These are phyloP conservation scores for Lycaon pictus DNA, from an alignment of 2,113 vertebrate genomes.

Conservation along the genomic window DNA sequence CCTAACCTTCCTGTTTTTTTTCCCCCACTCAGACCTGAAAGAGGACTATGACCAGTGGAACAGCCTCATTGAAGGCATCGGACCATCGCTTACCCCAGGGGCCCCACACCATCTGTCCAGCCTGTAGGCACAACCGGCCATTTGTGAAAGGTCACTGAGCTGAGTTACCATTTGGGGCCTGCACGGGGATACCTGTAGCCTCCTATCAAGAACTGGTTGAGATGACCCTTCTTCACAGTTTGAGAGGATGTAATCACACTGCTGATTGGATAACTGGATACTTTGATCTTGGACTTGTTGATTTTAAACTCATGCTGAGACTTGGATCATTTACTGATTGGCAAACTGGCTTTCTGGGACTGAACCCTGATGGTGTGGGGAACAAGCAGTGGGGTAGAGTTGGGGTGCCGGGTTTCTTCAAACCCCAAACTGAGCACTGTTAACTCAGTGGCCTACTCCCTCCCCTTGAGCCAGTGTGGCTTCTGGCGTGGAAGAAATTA, in stretches of 20 bases:
- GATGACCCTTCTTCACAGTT: not conserved
- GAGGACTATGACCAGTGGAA: constrained; percentile 84
- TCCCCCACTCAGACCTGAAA: constrained; percentile 81
- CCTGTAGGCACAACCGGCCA: constrained; percentile 75
- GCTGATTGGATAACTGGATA: constrained; percentile 9
- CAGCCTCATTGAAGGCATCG: constrained; percentile 82
- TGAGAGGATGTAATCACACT: constrained; percentile 32
- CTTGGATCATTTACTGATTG: not conserved
- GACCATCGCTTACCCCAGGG: constrained; percentile 77
- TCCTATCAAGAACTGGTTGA: not conserved
- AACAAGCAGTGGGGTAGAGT: not conserved
- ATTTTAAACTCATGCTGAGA: constrained; percentile 18
- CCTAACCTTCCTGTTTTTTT: not conserved
- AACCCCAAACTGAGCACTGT: not conserved
- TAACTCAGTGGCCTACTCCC: not conserved
- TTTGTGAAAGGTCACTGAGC: not conserved
- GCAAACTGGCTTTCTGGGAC: not conserved
- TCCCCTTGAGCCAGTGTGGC: not conserved
- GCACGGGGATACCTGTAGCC: not conserved
- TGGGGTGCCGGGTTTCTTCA: not conserved
- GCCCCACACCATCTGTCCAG: constrained; percentile 73
- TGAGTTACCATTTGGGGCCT: not conserved
- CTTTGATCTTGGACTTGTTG: constrained; percentile 53
- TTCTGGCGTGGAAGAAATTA: not conserved
- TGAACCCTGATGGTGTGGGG: not conserved